A percentile compares a stretch with the other conserved stretches of the same genome.
These are phyloP conservation scores for Zonotrichia leucophrys DNA, from an alignment of 2,113 vertebrate genomes.

Conservation along the genomic window DNA sequence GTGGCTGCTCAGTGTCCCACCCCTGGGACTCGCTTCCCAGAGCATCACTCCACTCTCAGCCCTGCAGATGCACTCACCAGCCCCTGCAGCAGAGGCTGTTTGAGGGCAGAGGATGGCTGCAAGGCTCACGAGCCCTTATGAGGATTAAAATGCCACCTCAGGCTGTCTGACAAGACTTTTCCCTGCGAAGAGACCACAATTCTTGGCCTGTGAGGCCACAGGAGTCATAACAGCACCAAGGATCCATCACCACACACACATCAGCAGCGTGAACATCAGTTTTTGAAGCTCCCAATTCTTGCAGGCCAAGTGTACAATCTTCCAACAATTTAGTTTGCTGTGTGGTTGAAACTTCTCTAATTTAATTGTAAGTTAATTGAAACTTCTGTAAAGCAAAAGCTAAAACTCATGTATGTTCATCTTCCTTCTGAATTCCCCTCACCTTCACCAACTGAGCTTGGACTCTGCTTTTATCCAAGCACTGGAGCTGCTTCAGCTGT, in stretches of 20 bases:
- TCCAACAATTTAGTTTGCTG: background rate
- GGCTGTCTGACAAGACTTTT: background rate
- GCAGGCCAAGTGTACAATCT: background rate
- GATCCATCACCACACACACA: background rate
- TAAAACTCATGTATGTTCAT: background rate
- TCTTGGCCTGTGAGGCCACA: background rate
- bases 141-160: constrained; percentile 23
- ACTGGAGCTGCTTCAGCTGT: background rate
- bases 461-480: background rate
- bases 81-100: background rate
- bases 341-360: background rate
- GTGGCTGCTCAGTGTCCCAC: background rate
- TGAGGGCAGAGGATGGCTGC: background rate
- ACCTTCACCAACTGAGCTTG: background rate
- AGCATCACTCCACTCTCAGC: background rate
- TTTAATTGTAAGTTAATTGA: background rate
- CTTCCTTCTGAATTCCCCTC: background rate
- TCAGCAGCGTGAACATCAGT: background rate
- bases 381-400: background rate
- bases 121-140: background rate
- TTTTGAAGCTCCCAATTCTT: background rate
- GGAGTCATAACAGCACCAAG: fast-evolving
- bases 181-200: background rate
- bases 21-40: background rate
- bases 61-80: background rate